Base-by-base conservation (phyloP, 2,113 vertebrate species). In the Bufo gargarizans region DNA sequence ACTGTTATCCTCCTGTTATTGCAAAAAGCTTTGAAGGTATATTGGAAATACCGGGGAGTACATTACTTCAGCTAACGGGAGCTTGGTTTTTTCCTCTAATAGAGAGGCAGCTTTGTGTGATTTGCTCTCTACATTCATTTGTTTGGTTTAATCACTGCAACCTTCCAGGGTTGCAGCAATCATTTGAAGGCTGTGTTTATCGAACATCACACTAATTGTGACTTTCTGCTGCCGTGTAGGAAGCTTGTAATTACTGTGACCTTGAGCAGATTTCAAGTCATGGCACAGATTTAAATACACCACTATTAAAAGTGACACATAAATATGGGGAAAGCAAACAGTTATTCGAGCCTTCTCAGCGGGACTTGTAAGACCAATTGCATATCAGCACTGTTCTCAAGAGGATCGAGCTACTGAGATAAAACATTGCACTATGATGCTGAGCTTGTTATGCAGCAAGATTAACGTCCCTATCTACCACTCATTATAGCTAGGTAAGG, bases 161-260 rank as follows among this genome's bases (percentile, higher is more conserved):
- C 76, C 55, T 86, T 14, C 49, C 63, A 63, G 77, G 85, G 85
- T 86, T 61, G 63, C 47, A 56, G 78, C 76, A 86, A 53, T 65
- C 72, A 65, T 86, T 65, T 86, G 49, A 86, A 65, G 63, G 49
- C 56, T 11, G 58, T 80, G 77, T 79, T 86, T 86, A 86, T 80
- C 59, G 85, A 86, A 79, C 85, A 80, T 86, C 85, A 79, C 76
- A 79, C 85, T 86, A 86, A 86, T 86, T 86, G 85, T 86, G 85
- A 86, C 85, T 86, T 79, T 86, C 58, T 45, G 76, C 76, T 47
- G 77, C 49, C 20, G 77, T 69, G 85, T 53, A 86, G 76, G 61
- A 86, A 79, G 74, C 74, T 86, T 67, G 85, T 86, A 86, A 86
- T 86, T 69, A 86, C 77, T 17, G 58, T 80, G 85, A 86, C 85